Base-by-base conservation (phyloP, 2,113 vertebrate genomes). In the Calyptomena viridis region DNA sequence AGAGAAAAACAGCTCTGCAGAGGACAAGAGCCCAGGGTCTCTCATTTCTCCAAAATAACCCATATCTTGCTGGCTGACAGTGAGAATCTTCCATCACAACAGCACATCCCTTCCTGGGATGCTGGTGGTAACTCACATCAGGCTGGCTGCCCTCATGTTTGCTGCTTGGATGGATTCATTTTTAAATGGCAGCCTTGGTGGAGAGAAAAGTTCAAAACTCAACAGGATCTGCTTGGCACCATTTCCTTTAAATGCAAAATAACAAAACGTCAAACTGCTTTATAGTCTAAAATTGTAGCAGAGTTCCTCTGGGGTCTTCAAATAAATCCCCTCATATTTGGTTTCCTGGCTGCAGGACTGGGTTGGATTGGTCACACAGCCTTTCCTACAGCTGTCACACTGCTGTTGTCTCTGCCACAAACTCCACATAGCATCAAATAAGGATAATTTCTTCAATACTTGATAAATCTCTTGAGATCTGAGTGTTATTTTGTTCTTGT, bases 271-370 rank as follows among this genome's bases (percentile, higher is more conserved):
- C 31, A 14, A 16, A 18, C 5, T 30, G 71, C 22, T 83, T 85
- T 77, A 17, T 5, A 23, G 16, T 10, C 52, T 49, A 3, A 50
- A 84, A 5, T 12, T 1, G 0, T n/a, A 59, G 24, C 5, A 50
- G 18, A 68, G 13, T 30, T 77, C 59, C 37, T 55, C 33, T 42
- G 8, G 19, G n/a, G 31, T 28, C 37, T 69, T 66, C 22, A 16
- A 14, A 25, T 15, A 3, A 79, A 2, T 3, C 5, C 13, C 15
- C 6, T 8, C 24, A 14, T 6, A 21, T 16, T 52, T 0, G 0
- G 19, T 40, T 86, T 69, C 44, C 55, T 59, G 56, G 4, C 40
- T 53, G 6, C 27, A n/a, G 7, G 6, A 24, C 44, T 35, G n/a
- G 19, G 7, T 39, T 52, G 13, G 35, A 8, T 9, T 33, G 33